These are phyloP conservation scores for Pocillopora meandrina DNA, from an alignment of 92 coral and sea anemone genomes.

Conservation along the genomic window DNA sequence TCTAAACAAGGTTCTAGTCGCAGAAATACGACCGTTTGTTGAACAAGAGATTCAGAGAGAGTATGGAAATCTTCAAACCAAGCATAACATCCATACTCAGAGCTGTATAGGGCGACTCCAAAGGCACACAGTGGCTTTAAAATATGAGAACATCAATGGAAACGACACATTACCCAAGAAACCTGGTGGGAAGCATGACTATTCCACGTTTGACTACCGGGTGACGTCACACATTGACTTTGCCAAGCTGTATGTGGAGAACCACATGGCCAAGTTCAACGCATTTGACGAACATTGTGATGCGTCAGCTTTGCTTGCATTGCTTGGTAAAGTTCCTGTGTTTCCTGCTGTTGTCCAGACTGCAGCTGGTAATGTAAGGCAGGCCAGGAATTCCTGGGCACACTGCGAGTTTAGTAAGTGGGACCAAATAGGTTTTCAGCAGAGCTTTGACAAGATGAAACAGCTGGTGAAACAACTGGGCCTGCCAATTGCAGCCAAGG, in stretches of 20 bases:
- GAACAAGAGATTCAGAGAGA: constrained; percentile 47
- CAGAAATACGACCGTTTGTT: constrained; percentile 45
- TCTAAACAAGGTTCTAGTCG: constrained; percentile 58
- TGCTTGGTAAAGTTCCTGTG: constrained; percentile 45
- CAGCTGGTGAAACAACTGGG: constrained; percentile 29
- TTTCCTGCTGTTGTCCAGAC: constrained; percentile 30
- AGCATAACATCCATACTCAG: constrained; percentile 41
- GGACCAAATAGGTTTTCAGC: constrained; percentile 17
- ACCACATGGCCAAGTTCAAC: no score
- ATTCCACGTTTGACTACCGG: constrained; percentile 30
- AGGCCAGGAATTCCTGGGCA: constrained; percentile 55
- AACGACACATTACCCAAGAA: constrained; percentile 39
- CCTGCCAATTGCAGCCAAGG: constrained; percentile 22
- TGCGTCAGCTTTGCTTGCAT: constrained; percentile 46
- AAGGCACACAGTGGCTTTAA: no score
- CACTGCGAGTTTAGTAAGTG: constrained; percentile 50
- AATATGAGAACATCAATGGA: not conserved
- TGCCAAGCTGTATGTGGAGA: no score
- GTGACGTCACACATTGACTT: constrained; percentile 8
- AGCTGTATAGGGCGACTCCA: not conserved
- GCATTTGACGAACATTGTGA: constrained; percentile 16
- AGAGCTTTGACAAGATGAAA: constrained; percentile 31
- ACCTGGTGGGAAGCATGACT: not conserved
- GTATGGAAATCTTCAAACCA: constrained; percentile 37
- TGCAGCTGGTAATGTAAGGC: constrained; percentile 41